Conservation (phyloP, 2,113 vertebrate species). For the Ammodytes dubius region DNA sequence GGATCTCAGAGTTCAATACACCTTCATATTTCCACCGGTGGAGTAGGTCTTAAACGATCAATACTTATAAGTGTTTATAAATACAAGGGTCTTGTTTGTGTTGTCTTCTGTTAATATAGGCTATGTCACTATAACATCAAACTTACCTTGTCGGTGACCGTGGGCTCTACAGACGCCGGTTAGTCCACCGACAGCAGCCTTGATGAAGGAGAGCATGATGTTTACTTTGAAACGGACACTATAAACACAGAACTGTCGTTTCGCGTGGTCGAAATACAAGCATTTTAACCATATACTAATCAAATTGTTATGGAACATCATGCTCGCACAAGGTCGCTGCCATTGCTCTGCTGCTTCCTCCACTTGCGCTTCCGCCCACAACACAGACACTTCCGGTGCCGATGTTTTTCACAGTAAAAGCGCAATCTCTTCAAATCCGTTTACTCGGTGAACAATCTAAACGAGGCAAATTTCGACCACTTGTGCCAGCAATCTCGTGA, state of each 20-base stretch:
- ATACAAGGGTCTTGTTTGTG: background rate
- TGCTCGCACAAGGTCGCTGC: slow-evolving; percentile 75
- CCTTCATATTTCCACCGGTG: too few species aligned
- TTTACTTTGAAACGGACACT: background rate
- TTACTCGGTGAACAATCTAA: too few species aligned
- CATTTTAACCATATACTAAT: background rate
- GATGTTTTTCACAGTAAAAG: slow-evolving; percentile 53
- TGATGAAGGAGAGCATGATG: slow-evolving; percentile 76
- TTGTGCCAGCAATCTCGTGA: too few species aligned
- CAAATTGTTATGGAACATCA: background rate
- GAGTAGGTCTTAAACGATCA: too few species aligned
- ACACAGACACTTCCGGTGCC: slow-evolving; percentile 39
- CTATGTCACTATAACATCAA: background rate
- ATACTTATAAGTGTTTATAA: too few species aligned
- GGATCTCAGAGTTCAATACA: too few species aligned
- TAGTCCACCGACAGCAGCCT: slow-evolving; percentile 64
- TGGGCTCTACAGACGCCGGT: slow-evolving; percentile 27
- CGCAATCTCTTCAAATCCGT: background rate
- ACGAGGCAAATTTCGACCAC: too few species aligned
- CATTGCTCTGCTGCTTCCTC: background rate
- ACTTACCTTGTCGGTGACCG: slow-evolving; percentile 73
- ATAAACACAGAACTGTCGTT: background rate
- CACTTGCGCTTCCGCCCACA: slow-evolving; percentile 2
- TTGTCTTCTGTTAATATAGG: background rate
- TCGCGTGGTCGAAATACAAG: fast-evolving